Base-by-base conservation (phyloP, 2,888 invertebrate genomes). In the Tenthredo scrophulariae region DNA sequence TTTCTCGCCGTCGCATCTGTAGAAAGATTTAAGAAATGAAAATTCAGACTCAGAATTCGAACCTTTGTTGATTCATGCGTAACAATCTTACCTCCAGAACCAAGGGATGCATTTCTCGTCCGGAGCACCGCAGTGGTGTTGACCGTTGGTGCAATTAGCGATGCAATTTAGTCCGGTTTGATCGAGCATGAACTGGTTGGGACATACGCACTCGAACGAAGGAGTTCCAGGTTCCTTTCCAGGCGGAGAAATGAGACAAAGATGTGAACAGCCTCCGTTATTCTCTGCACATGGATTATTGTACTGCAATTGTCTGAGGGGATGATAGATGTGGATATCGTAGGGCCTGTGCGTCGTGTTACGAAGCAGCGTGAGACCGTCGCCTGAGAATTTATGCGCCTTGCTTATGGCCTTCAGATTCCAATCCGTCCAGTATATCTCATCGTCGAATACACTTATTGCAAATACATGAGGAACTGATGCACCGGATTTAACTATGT, bases 361-460 rank as follows among this genome's bases (percentile, higher is more conserved):
- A 83, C 98, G 94, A 1, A 99, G 94, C 1, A 97, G 94, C 80
- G 95, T 95, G 84, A 97, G 94, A 89, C 97, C 96, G 87, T 95
- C 95, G 40, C 97, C 97, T 0, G 97, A 97, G 93, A 98, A 98
- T 93, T 99, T 99, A 91, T 98, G 97, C 0, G 99, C 98, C 89
- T 97, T 96, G 88, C 97, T 96, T 84, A 99, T 97, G 0, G 97
- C 97, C 92, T 98, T 98, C 80, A 98, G 94, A 93, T 99, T 99
- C 99, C 99, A 99, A 92, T 99, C 99, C 0, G 99, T 98, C 99
- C 99, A 99, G 94, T 97, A 99, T 29, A 98, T 95, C 89, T 95
- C 96, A 90, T 99, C 98, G 91, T 99, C 99, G 92, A 99, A 99
- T 0, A 99, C 95, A 13, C 97, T 96, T 72, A 99, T 94, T 0